Evolutionary conservation across 1,140 invertebrate species (phyloP).

Genomic region (Diploscapter pachys): DNA sequence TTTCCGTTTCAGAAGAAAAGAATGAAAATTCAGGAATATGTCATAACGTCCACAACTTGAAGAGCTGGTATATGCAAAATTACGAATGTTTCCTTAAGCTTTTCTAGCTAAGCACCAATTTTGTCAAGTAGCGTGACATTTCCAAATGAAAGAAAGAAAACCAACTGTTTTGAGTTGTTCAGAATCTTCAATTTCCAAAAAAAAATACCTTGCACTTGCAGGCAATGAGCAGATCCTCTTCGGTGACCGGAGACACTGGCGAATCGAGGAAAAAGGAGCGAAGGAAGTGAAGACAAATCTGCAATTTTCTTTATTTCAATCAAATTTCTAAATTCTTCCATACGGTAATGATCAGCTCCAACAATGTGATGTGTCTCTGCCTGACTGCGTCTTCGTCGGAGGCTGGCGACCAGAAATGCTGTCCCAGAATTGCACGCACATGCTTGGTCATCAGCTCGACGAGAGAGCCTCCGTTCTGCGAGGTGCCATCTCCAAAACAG

Average conservation of each 20-base stretch:
- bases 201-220: slow-evolving; percentile 54
- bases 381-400: slow-evolving; percentile 19
- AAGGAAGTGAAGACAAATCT: slow-evolving; percentile 54
- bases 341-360: slow-evolving; percentile 42
- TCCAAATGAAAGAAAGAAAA: not conserved
- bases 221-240: slow-evolving; percentile 41
- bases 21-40: too few species aligned
- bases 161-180: not conserved
- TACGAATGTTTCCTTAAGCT: not conserved
- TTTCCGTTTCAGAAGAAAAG: too few species aligned
- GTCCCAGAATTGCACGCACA: slow-evolving; percentile 52
- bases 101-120: not conserved
- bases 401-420: slow-evolving; percentile 48
- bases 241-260: slow-evolving; percentile 49
- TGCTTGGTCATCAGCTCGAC: slow-evolving; percentile 49
- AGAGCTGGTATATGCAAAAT: not conserved
- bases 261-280: slow-evolving; percentile 58
- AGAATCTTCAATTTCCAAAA: not conserved
- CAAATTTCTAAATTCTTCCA: not conserved
- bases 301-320: not conserved
- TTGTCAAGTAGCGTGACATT: not conserved
- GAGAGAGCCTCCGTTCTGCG: slow-evolving; percentile 25
- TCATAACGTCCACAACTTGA: not conserved
- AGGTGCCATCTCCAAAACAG: not conserved
- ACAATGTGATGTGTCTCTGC: slow-evolving; percentile 32